Base-by-base conservation (phyloP, 2,113 vertebrate genomes). In the Lucifuga dentata region DNA sequence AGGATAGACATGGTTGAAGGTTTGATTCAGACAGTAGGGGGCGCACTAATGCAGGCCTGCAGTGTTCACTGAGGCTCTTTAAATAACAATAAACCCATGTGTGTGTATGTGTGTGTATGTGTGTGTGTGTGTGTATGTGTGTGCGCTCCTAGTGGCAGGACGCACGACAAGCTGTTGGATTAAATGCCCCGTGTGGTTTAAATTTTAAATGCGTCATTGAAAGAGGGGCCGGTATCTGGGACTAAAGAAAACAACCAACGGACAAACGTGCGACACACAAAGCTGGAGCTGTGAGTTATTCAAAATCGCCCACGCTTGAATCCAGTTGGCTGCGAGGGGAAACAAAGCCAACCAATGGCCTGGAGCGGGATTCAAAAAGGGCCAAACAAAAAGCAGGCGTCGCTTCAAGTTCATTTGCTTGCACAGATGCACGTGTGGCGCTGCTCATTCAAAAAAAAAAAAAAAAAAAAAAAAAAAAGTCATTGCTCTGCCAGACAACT, bases 161-260 rank as follows among this genome's bases (percentile, higher is more conserved):
- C 76, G 73, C 68, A 72, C 1, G 45, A 71, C 69, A 48, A 45
- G 38, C 81, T 5, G 50, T 43, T 38, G 70, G 56, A 65, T 66
- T 39, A 19, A 65, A 68, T 56, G 10, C 23, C 12, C 13, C 12
- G 43, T 35, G 62, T 51, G 73, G 67, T 90, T 88, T 86, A 89
- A 85, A 73, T 77, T 83, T 89, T 77, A 90, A 90, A 91, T 71
- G 70, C 33, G 66, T 29, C 59, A 53, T 12, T 83, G 85, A 89
- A 86, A 79, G 67, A 51, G 19, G 0, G 60, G 53, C 68, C 63
- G 49, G 80, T 85, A 12, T 64, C 48, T 33, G 80, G 56, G 83
- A 57, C 57, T 6, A 0, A 26, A 77, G 62, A 35, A 76, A 76
- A 17, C 17, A 66, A 68, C 68, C 50, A 87, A 84, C 80, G 60